phyloP scores from a whole-genome alignment of 2,797 vertebrate species.

The Enteromius mattozi region DNA sequence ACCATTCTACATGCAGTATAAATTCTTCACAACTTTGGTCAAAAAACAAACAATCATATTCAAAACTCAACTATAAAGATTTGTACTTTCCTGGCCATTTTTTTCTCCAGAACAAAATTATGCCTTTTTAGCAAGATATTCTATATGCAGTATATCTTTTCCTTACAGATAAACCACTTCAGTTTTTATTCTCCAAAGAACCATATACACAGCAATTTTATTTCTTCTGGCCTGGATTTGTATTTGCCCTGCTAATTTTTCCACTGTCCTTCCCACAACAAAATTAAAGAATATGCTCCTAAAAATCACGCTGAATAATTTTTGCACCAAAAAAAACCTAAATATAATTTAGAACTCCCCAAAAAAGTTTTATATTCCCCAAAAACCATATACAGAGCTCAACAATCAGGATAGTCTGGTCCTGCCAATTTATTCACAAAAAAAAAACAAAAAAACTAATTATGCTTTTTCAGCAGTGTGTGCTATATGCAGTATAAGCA shows the following conservation, averaged over 20 bases:
- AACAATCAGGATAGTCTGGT: neutral
- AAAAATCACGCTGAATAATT: neutral
- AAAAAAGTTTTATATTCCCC: neutral
- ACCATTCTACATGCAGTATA: neutral
- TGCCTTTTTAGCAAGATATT: constrained; percentile 1
- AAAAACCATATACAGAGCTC: neutral
- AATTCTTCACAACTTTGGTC: neutral
- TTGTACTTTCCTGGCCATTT: neutral
- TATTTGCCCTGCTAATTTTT: neutral
- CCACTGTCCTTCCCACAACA: neutral
- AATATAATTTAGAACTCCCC: neutral
- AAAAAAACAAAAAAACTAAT: neutral
- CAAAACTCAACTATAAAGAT: neutral
- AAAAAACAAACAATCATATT: neutral
- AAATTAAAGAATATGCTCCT: neutral
- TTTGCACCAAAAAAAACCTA: neutral
- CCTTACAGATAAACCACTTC: neutral
- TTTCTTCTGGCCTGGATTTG: neutral
- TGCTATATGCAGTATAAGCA: neutral
- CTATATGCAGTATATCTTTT: neutral
- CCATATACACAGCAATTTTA: neutral
- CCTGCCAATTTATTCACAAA: neutral
- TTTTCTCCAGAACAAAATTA: neutral
- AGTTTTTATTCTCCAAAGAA: neutral
- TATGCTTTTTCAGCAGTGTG: too few relatives aligned